These are phyloP conservation scores for pig (Sus scrofa) DNA, from an alignment of 2,113 vertebrate species.

Conservation along the genomic window DNA sequence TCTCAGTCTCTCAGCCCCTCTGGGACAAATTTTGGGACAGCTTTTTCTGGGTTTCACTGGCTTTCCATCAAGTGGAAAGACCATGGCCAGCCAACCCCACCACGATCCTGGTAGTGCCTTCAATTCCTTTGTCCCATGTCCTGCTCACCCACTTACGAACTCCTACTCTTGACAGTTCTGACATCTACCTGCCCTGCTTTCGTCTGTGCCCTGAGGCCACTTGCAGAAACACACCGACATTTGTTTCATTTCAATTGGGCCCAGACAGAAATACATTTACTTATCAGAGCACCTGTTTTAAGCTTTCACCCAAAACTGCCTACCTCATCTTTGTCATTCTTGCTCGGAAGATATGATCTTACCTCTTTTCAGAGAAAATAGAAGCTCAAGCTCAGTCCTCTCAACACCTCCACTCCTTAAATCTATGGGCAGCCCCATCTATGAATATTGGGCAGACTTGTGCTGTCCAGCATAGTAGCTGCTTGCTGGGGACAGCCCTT, in stretches of 20 bases:
- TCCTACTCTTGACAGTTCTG: not conserved
- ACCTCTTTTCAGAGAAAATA: not conserved
- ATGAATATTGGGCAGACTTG: not conserved
- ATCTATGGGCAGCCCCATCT: not conserved
- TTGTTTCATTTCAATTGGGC: not conserved
- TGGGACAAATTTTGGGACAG: not conserved
- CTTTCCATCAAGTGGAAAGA: not conserved
- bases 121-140: not conserved
- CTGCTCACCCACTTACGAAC: not conserved
- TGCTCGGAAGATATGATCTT: not conserved
- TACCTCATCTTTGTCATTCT: not conserved
- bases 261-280: not conserved
- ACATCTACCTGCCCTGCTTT: not conserved
- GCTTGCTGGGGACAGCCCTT: fast-evolving
- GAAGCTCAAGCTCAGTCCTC: not conserved
- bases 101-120: not conserved
- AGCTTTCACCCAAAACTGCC: not conserved
- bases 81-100: not conserved
- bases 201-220: not conserved
- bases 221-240: not conserved
- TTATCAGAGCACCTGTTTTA: not conserved
- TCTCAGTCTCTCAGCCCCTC: fast-evolving
- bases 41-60: not conserved
- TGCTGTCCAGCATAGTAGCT: fast-evolving
- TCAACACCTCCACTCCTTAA: not conserved